Conservation (phyloP, 2,888 invertebrate genomes). For the Venusia cambrica region DNA sequence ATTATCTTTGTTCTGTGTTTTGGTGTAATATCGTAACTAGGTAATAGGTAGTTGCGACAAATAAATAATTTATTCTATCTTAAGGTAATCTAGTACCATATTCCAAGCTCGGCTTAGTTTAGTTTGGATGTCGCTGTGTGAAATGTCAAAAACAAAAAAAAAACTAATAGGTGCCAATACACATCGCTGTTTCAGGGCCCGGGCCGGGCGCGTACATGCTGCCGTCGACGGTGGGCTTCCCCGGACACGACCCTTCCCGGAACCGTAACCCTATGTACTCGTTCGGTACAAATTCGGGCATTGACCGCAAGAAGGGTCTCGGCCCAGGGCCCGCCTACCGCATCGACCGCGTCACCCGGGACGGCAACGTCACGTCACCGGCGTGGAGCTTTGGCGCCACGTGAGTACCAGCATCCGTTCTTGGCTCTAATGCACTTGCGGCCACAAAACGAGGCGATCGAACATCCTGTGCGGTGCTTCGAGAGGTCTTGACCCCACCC, state of each 20-base stretch:
- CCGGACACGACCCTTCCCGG: conserved; percentile 82
- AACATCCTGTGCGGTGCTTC: too few relatives aligned
- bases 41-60: too few relatives aligned
- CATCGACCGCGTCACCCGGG: conserved; percentile 63
- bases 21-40: too few relatives aligned
- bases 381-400: conserved; percentile 76
- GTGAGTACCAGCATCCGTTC: conserved; percentile 14
- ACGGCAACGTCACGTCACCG: conserved; percentile 65
- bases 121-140: too few relatives aligned
- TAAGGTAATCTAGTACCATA: too few relatives aligned
- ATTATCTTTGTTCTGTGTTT: too few relatives aligned
- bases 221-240: conserved; percentile 82
- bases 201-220: conserved; percentile 84
- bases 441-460: too few relatives aligned
- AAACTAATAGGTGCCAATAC: too few relatives aligned
- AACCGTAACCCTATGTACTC: conserved; percentile 84
- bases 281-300: conserved; percentile 69
- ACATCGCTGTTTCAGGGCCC: conserved; percentile 82
- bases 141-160: too few relatives aligned
- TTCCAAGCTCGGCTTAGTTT: too few relatives aligned
- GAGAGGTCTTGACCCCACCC: too few relatives aligned
- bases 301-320: conserved; percentile 68
- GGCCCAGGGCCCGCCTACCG: conserved; percentile 73
- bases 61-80: too few relatives aligned
- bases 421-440: not conserved